A percentile compares a stretch with the other conserved stretches of the same genome.
These are phyloP conservation scores for Listrodromus nycthemerus DNA, from an alignment of 2,888 invertebrate genomes.

Conservation along the genomic window DNA sequence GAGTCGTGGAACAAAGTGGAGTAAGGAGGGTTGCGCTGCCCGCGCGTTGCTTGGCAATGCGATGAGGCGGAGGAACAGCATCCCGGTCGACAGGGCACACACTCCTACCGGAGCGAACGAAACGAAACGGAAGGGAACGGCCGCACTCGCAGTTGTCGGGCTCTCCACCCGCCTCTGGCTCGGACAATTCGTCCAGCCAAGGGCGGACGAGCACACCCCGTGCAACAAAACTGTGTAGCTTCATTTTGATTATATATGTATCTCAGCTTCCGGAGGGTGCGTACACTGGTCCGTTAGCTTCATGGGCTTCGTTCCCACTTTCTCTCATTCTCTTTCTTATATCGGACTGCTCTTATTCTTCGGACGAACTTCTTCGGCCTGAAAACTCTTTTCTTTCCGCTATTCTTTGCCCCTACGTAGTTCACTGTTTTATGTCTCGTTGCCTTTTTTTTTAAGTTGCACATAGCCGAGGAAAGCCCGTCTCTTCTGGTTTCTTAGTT, in stretches of 20 bases:
- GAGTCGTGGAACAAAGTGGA: conserved; percentile 57
- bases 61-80: conserved; percentile 33
- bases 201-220: conserved; percentile 44
- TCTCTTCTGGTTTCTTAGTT: conserved; percentile 25
- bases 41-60: conserved; percentile 61
- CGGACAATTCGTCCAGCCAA: conserved; percentile 64
- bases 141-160: conserved; percentile 48
- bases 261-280: conserved; percentile 59
- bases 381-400: conserved; percentile 51
- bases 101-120: conserved; percentile 56
- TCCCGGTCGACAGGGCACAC: conserved; percentile 19
- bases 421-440: conserved; percentile 34
- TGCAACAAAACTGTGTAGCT: conserved; percentile 61
- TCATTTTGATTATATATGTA: conserved; percentile 65
- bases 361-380: conserved; percentile 49
- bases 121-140: conserved; percentile 62
- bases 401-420: conserved; percentile 20
- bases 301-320: conserved; percentile 37
- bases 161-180: conserved; percentile 56
- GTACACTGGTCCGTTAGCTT: conserved; percentile 42
- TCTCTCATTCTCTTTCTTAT: conserved; percentile 57
- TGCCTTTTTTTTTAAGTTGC: conserved; percentile 22
- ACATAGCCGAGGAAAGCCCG: conserved; percentile 39
- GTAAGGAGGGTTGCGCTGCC: conserved; percentile 52
- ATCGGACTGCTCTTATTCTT: conserved; percentile 59